Evolutionary conservation across 2,797 vertebrate genomes (phyloP).

Genomic region (Chelon auratus): DNA sequence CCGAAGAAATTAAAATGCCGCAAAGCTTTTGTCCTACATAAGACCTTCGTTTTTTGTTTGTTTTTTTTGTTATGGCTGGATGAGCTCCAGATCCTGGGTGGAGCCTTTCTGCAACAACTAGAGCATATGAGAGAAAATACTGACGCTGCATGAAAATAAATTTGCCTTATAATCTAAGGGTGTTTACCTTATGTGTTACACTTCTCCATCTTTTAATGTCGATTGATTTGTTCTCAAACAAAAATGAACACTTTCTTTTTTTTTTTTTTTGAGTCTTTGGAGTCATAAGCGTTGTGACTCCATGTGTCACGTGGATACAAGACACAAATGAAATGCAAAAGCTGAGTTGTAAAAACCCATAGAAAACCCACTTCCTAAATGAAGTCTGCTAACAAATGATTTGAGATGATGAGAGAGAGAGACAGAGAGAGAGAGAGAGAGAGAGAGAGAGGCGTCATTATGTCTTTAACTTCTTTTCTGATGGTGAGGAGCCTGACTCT

Average conservation of each 20-base stretch:
- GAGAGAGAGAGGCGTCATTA: constrained; percentile 73
- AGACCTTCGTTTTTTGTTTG: constrained; percentile 18
- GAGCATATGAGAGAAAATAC: constrained; percentile 38
- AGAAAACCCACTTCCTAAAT: constrained; percentile 66
- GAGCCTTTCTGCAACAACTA: constrained; percentile 48
- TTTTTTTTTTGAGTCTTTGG: constrained; percentile 7
- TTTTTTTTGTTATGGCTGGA: constrained; percentile 17
- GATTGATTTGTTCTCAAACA: constrained; percentile 34
- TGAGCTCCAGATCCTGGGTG: constrained; percentile 41
- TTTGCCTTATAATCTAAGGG: constrained; percentile 50
- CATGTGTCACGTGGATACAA: constrained; percentile 24
- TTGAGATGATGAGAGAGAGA: not conserved
- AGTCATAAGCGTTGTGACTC: constrained; percentile 20
- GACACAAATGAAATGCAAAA: constrained; percentile 52
- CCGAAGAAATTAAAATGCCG: constrained; percentile 53
- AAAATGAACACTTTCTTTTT: constrained; percentile 19
- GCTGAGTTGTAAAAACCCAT: constrained; percentile 67
- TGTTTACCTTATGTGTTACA: constrained; percentile 27
- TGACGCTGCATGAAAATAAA: constrained; percentile 61
- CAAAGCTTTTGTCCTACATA: constrained; percentile 49
- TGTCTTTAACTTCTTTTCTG: constrained; percentile 96
- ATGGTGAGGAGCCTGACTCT: constrained; percentile 87
- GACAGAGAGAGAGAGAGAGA: not conserved
- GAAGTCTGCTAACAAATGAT: constrained; percentile 48
- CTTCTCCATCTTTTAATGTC: constrained; percentile 28